A percentile compares a stretch with the other conserved stretches of the same genome.
These are phyloP conservation scores for Magallana gigas DNA, from an alignment of 1,140 invertebrate species.

Conservation along the genomic window DNA sequence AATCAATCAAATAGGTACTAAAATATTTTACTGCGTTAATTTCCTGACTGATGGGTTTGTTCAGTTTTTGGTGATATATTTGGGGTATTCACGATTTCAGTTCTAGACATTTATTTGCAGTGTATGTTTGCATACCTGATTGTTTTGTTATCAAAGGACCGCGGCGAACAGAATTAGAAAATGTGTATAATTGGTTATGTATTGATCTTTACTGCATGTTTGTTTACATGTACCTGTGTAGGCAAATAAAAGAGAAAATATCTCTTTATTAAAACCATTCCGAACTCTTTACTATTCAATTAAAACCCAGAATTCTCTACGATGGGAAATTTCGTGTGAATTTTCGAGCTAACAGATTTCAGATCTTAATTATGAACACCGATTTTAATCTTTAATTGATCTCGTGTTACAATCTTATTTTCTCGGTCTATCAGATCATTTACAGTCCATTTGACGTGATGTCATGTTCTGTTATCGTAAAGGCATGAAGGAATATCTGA, in stretches of 20 bases:
- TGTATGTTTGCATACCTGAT: neutral
- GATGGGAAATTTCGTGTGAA: neutral
- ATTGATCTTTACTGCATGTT: neutral
- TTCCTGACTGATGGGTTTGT: no score
- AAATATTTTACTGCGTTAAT: no score
- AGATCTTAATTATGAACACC: conserved; percentile 1
- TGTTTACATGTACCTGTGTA: neutral
- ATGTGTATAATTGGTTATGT: neutral
- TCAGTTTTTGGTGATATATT: no score
- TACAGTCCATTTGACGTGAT: neutral
- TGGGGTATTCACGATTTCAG: no score
- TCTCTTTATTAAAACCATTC: neutral
- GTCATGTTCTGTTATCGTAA: neutral
- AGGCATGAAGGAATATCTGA: neutral
- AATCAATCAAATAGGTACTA: no score
- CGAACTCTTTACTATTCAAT: neutral
- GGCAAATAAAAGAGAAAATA: neutral
- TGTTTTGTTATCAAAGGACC: neutral
- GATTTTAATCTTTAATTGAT: neutral
- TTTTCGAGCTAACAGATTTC: conserved; percentile 20
- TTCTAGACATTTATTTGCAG: neutral
- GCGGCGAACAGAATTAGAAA: neutral
- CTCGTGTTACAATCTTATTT: neutral
- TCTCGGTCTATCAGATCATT: neutral
- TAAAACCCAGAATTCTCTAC: neutral